Base-by-base conservation (phyloP, 2,797 vertebrate genomes). In the Phoebastria nigripes region DNA sequence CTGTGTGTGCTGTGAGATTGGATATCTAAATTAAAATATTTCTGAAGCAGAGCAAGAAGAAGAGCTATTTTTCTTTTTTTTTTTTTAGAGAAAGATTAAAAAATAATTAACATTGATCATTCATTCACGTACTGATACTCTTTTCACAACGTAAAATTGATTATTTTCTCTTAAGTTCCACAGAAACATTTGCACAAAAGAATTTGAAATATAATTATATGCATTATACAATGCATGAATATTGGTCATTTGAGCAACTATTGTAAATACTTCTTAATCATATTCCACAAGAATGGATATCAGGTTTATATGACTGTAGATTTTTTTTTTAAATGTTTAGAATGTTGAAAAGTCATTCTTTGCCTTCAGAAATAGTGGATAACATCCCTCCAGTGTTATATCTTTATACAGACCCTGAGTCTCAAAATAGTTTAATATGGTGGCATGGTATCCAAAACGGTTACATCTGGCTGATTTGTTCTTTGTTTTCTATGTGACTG, bases 1-100 rank as follows among this genome's bases (percentile, higher is more conserved):
- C 14, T 59, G 12, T 33, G 28, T 87, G 15, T 71, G 29, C 52
- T 78, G 35, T 44, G 81, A 91, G 61, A 86, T 24, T 90, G 58
- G n/a, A 58, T 54, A 86, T 31, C 70, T 82, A 76, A 76, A 91
- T 65, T 79, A 82, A 92, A 92, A 80, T 71, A 85, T 56, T 90
- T 94, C 69, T 31, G 6, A 92, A 93, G 47, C 44, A 85, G 21
- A 81, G 29, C 31, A 55, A 51, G 42, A 65, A 54, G 17, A 15
- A 52, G 39, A 89, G 15, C 56, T 78, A 35, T 35, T 35, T 35
- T 35, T 35, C 35, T 5, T 74, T 67, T 25, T 72, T 46, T 52
- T 65, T 42, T 84, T 49, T 33, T 42, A 24, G 47, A 49, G 19
- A 65, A 35, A 80, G 15, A 71, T 37, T 82, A 28, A 84, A 74